phyloP scores from a whole-genome alignment of 2,797 vertebrate species.

The Apogon talboti region DNA sequence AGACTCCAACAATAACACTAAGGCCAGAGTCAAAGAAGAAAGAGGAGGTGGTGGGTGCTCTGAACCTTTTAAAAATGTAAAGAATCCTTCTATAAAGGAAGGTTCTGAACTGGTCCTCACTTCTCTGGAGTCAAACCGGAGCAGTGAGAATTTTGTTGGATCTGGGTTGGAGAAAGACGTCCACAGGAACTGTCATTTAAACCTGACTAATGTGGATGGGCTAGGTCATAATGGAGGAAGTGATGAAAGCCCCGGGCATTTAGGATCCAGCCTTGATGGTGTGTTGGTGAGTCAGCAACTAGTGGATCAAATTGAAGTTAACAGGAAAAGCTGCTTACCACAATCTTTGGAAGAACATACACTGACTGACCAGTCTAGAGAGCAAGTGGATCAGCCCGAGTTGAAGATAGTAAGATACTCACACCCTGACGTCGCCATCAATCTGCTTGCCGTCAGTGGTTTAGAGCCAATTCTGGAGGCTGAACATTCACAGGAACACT shows the following conservation, averaged over 20 bases:
- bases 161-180: conserved; percentile 26
- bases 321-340: conserved; percentile 6
- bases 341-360: conserved; percentile 25
- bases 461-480: conserved; percentile 75
- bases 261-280: conserved; percentile 11
- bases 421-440: conserved; percentile 49
- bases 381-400: conserved; percentile 30
- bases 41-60: conserved; percentile 9
- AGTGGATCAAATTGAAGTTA: conserved; percentile 18
- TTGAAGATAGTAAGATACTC: conserved; percentile 24
- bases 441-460: conserved; percentile 44
- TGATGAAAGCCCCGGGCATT: conserved; percentile 18
- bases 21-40: conserved; percentile 18
- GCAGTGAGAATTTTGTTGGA: conserved; percentile 42
- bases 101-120: conserved; percentile 17
- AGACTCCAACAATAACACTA: conserved; percentile 74
- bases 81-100: background rate
- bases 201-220: conserved; percentile 22
- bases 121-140: conserved; percentile 43
- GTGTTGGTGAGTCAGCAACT: background rate
- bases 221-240: no score
- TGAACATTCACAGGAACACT: conserved; percentile 49
- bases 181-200: conserved; percentile 21
- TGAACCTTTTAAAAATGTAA: conserved; percentile 4
- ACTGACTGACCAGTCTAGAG: conserved; percentile 15